phyloP scores from a whole-genome alignment of 2,113 vertebrate species.

The Camelus bactrianus region DNA sequence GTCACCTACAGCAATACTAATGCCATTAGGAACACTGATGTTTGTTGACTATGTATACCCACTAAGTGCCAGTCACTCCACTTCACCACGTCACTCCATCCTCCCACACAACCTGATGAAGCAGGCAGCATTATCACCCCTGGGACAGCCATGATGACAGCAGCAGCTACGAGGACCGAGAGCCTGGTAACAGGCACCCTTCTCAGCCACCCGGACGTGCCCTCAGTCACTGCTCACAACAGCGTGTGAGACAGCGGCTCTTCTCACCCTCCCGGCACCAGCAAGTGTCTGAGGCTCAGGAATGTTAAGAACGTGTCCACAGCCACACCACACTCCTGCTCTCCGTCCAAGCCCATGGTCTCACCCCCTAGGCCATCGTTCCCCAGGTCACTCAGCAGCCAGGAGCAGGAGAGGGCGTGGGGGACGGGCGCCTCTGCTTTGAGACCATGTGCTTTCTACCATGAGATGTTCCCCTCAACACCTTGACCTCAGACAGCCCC shows the following conservation, averaged over 20 bases:
- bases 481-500: neutral
- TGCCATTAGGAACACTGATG: neutral
- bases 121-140: fast-evolving
- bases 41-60: neutral
- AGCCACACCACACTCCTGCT: fast-evolving
- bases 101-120: neutral
- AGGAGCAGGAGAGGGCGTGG: neutral
- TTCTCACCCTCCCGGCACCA: neutral
- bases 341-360: fast-evolving
- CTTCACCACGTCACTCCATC: too few species aligned
- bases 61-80: neutral
- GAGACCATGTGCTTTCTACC: neutral
- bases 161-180: fast-evolving
- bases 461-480: neutral
- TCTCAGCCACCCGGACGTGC: neutral
- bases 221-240: neutral
- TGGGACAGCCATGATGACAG: fast-evolving
- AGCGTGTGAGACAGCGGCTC: neutral
- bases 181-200: fast-evolving
- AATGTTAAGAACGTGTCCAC: fast-evolving
- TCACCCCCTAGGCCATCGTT: fast-evolving
- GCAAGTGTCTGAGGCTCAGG: neutral
- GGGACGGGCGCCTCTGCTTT: neutral
- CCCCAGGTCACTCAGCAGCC: neutral
- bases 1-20: fast-evolving